Percentiles rank a stretch among this genome's conserved stretches.
Evolutionary conservation across 2,888 invertebrate genomes (phyloP).

Genomic region (Platynereis dumerilii): DNA sequence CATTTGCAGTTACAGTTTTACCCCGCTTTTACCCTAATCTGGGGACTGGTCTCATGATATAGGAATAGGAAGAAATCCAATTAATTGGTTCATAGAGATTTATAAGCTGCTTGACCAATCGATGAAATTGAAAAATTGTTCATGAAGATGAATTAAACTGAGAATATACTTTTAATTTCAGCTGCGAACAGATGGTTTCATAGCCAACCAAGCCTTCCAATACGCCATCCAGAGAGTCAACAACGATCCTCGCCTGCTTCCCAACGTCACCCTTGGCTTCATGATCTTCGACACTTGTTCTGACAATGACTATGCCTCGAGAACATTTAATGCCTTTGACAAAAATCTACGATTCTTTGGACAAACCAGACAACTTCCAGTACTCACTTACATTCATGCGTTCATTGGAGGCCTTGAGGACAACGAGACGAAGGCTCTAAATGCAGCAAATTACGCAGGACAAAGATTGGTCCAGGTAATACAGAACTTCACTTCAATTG

Average conservation of each 20-base stretch:
- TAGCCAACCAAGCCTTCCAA: conserved; percentile 15
- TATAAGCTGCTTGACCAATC: too few relatives aligned
- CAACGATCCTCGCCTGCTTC: conserved; percentile 19
- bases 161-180: too few relatives aligned
- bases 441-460: conserved; percentile 13
- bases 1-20: too few relatives aligned
- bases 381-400: conserved; percentile 21
- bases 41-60: too few relatives aligned
- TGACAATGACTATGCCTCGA: conserved; percentile 6
- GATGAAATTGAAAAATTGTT: too few relatives aligned
- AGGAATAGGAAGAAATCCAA: too few relatives aligned
- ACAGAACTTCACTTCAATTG: too few relatives aligned
- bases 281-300: conserved; percentile 42
- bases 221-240: conserved; percentile 27
- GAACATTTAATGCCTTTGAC: conserved; percentile 18
- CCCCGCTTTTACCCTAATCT: too few relatives aligned
- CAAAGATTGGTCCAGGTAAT: conserved; percentile 24
- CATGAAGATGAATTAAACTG: too few relatives aligned
- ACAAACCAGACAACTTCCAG: conserved; percentile 16
- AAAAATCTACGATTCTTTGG: conserved; percentile 19
- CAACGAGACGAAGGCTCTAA: conserved; percentile 13
- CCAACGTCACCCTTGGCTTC: conserved; percentile 42
- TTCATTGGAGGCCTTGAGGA: conserved; percentile 23
- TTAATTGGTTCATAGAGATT: too few relatives aligned
- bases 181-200: too few relatives aligned